Evolutionary conservation across 2,797 vertebrate genomes (phyloP), one percentile per base, ranked within the genome.

Genomic region (Chelidonichthys spinosus): DNA sequence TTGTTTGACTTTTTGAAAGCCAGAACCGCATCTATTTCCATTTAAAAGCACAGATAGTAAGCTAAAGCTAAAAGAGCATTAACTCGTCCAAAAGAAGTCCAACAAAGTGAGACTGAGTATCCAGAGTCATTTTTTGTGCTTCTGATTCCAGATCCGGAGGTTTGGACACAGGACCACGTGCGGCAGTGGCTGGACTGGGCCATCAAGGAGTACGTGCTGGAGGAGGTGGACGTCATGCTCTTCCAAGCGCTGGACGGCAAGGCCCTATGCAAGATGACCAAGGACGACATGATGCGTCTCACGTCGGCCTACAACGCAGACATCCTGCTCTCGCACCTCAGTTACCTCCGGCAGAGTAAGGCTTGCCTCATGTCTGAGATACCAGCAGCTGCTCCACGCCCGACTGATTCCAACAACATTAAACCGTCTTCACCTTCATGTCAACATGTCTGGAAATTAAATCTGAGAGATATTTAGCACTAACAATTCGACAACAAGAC

Each of bases 151-250:
- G 94, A 96, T 71, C 95, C 95, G 0, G 89, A 95, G 76, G 94
- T 95, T 17, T 96, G 95, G 95, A 95, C 93, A 2, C 94, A 95
- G 72, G 95, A 95, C 58, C 95, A 96, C 0, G 95, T 96, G 35
- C 83, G 94, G 10, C 94, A 95, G 90, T 96, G 95, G 96, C 74
- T 96, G 83, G 96, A 96, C 88, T 96, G 96, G 96, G 96, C 96
- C 18, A 95, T 96, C 72, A 96, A 96, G 78, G 96, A 96, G 86
- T 96, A 96, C 5, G 86, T 94, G 35, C 93, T 96, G 33, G 88
- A 94, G 69, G 95, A 96, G 55, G 94, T 96, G 78, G 95, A 96
- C 14, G 92, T 94, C 18, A 75, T 92, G 25, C 88, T 94, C 17
- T 96, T 97, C 87, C 94, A 96, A 9, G 69, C 92, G 0, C 81